Conservation (phyloP, 2,888 invertebrate species). For the Automeris io region DNA sequence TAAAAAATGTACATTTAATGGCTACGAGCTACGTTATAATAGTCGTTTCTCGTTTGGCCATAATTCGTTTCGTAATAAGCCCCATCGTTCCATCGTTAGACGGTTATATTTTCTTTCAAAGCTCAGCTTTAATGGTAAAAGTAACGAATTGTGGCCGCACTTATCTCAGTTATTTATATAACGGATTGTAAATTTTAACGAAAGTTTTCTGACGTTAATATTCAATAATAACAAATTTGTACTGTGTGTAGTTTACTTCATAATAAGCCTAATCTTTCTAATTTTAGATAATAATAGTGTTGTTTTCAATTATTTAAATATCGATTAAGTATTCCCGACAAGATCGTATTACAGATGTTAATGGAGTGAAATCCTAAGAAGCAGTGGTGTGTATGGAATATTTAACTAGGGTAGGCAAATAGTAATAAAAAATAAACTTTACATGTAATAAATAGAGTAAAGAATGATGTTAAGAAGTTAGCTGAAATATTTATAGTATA, state of each 20-base stretch:
- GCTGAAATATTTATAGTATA: no score
- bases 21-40: slow-evolving; percentile 16
- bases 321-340: no score
- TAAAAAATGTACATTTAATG: neutral
- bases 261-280: no score
- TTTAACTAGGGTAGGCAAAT: no score
- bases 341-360: no score
- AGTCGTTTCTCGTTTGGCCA: slow-evolving; percentile 19
- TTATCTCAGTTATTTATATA: neutral
- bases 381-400: no score
- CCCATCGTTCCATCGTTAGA: neutral
- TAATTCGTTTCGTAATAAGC: slow-evolving; percentile 22
- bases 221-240: neutral
- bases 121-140: neutral
- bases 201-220: neutral
- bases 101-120: neutral
- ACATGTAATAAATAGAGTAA: no score
- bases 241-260: neutral
- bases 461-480: no score
- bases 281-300: no score
- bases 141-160: neutral
- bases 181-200: neutral
- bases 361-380: no score
- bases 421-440: no score
- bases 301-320: no score